Base-by-base conservation (phyloP, 37 sponge, comb jelly and placozoan species). In the Mnemiopsis leidyi region DNA sequence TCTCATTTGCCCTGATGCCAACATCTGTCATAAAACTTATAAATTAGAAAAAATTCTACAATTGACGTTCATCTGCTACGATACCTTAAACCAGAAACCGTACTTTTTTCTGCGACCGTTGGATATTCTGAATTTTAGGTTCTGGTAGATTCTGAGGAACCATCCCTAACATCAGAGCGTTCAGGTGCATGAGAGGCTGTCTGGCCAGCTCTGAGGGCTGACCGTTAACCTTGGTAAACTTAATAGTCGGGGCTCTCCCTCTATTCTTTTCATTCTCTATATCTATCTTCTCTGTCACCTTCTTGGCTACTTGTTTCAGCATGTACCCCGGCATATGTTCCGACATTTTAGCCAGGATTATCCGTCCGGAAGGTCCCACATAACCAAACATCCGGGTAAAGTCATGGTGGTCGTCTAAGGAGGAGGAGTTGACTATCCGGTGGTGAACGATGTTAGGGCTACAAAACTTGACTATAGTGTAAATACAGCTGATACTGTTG, bases 271-370 rank as follows among this genome's bases (percentile, higher is more conserved):
- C 36, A 0, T 32, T 77, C 79, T 34, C 79, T 23, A 39, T 85
- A 61, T 85, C 90, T 39, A 85, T 23, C 26, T 85, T 85, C 90
- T 39, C 39, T 29, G 36, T 85, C 2, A 85, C 90, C 20, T 33
- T 28, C 20, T 28, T 33, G 3, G 90, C 40, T 7, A 85, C 25
- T 13, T 28, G 32, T 20, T 40, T 36, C n/a, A 85, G 90, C 20
- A 85, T 21, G 90, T 85, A 28, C 5, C 90, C 90, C 28, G 32
- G 61, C 36, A 33, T 85, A 61, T 85, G 33, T 40, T 85, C 90
- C 23, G 90, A 38, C 16, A 85, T 38, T 37, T 85, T 85, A 13
- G 90, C 32, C 1, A 85, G 36, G 33, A 33, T 33, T 2, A 85
- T 38, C 35, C 90, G 90, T 1, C 61, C 90, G 23, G 90, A 85